Base-by-base conservation (phyloP, 2,888 invertebrate species). In the Pegoplata infirma region DNA sequence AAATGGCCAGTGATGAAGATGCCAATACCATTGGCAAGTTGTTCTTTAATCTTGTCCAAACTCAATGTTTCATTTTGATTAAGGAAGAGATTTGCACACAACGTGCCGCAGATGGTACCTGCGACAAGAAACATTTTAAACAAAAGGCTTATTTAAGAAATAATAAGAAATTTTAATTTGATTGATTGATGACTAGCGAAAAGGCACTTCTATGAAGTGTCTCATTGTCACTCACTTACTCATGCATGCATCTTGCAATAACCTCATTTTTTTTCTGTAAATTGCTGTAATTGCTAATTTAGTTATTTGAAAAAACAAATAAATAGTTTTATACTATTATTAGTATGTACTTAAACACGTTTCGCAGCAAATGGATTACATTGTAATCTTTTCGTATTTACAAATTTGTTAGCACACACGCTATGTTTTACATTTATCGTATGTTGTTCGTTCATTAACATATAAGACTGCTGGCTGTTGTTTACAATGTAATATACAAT, bases 1-100 rank as follows among this genome's bases (percentile, higher is more conserved):
- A 97, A 89, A 93, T 96, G 90, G 95, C 96, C 0, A 93, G 94
- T 82, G 96, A 96, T 0, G 94, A 95, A 5, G 94, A 97, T 8
- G 95, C 98, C 7, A 96, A 96, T 87, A 92, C 97, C 90, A 96
- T 97, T 67, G 97, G 97, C 3, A 96, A 95, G 85, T 91, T 98
- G 32, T 98, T 97, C 91, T 98, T 98, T 92, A 97, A 98, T 90
- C 92, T 98, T 51, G 94, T 98, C n/a, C 97, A 97, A 87, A 96
- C 96, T 0, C 95, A 97, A 87, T 98, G 98, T 86, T 98, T 98
- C 90, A 92, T 95, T 0, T 90, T 98, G 47, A 95, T 95, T 85
- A 92, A 93, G 1, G 94, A 95, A 81, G 93, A 93, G 82, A 91
- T 93, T 23, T 98, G 98, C 90, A 91, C 92, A 6, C 92, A 94